phyloP scores from a whole-genome alignment of 2,113 vertebrate species.

The Ceyx margarethae region DNA sequence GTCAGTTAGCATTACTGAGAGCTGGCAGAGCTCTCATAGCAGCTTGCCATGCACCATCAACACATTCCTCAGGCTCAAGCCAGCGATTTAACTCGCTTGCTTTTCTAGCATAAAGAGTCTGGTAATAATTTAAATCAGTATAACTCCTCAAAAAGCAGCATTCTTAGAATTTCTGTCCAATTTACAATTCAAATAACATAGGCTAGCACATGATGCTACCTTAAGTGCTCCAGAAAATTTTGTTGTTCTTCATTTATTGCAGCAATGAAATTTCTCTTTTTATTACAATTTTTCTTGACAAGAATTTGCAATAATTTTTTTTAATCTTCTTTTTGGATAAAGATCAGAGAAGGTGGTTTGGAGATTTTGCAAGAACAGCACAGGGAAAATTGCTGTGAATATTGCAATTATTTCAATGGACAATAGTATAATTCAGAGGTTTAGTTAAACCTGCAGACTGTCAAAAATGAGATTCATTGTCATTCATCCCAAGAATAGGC shows the following conservation, averaged over 20 bases:
- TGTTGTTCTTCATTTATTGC: constrained; percentile 15
- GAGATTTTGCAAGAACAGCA: constrained; percentile 33
- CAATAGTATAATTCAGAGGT: constrained; percentile 45
- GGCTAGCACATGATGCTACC: neutral
- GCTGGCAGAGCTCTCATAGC: constrained; percentile 44
- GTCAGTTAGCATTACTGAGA: constrained; percentile 56
- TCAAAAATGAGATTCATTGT: constrained; percentile 47
- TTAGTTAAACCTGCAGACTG: constrained; percentile 58
- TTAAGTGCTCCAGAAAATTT: constrained; percentile 13
- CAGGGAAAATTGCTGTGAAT: constrained; percentile 28
- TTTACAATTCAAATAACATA: constrained; percentile 59
- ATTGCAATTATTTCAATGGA: constrained; percentile 38
- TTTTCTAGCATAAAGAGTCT: constrained; percentile 2
- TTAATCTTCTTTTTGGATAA: constrained; percentile 30
- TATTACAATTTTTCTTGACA: constrained; percentile 22
- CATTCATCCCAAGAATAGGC: constrained; percentile 22
- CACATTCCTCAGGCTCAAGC: constrained; percentile 28
- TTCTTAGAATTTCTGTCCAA: constrained; percentile 30
- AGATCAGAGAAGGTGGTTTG: constrained; percentile 27
- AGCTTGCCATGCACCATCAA: constrained; percentile 42
- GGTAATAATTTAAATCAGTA: constrained; percentile 56
- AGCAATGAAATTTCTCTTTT: neutral
- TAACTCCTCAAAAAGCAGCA: constrained; percentile 11
- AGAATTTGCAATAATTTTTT: constrained; percentile 26
- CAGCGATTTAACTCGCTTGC: constrained; percentile 6